Evolutionary conservation across 2,888 invertebrate species (phyloP).

Genomic region (Trachelus tabidus): DNA sequence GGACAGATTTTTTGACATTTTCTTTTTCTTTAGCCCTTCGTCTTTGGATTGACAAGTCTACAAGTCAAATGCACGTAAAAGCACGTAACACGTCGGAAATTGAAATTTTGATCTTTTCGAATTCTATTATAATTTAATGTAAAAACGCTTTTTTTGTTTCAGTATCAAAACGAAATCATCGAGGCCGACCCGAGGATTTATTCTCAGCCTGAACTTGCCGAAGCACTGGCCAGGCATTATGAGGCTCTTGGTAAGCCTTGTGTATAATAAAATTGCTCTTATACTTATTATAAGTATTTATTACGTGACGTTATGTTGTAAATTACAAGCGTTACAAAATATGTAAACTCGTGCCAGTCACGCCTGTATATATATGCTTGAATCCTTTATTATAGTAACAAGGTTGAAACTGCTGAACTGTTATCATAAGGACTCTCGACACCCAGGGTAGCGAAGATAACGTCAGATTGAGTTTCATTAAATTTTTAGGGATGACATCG

Average conservation of each 20-base stretch:
- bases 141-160: slow-evolving; percentile 1
- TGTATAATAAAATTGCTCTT: background rate
- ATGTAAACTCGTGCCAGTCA: background rate
- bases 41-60: background rate
- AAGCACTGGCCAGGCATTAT: slow-evolving; percentile 32
- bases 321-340: background rate
- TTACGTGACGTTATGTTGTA: background rate
- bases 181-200: slow-evolving; percentile 22
- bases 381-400: background rate
- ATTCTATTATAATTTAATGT: too few relatives aligned
- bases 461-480: background rate
- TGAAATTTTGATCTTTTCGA: background rate
- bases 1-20: background rate
- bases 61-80: background rate
- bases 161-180: slow-evolving; percentile 17
- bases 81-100: background rate
- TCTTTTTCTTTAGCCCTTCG: background rate
- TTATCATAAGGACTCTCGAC: background rate
- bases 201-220: slow-evolving; percentile 31
- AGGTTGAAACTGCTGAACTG: background rate
- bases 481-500: background rate
- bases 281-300: background rate
- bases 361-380: background rate
- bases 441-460: background rate
- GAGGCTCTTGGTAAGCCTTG: slow-evolving; percentile 33